Evolutionary conservation across 2,888 invertebrate genomes (phyloP), one percentile per base, ranked within the genome.

Genomic region (Nymphalis c-album): DNA sequence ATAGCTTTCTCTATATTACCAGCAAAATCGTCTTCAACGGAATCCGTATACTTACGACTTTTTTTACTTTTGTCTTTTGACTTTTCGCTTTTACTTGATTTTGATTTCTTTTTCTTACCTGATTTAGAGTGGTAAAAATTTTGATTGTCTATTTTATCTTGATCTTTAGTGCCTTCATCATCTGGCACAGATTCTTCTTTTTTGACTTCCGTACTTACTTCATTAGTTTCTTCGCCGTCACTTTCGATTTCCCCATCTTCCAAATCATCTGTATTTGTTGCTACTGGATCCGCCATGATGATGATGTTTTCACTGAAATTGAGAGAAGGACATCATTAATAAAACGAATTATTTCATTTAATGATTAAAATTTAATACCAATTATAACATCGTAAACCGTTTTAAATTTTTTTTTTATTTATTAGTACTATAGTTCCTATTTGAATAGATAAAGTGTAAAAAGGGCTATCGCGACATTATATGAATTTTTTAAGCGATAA

Each of bases 231-330:
- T 77, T 93, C 93, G 46, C 92, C 93, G 73, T 94, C 94, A 69
- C 94, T 93, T 76, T 96, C 96, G 76, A 97, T 97, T 87, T 97
- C 97, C 60, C 97, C 97, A 82, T 97, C 97, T 88, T 97, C 97
- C 74, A 97, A 93, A 83, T 97, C 97, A 80, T 95, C 91, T 22
- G 85, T 73, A 61, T 82, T 85, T 17, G 80, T 72, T 67, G 77
- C 76, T 35, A 82, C 77, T 31, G 82, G 71, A 46, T 90, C 90
- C 22, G 85, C 74, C 92, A 90, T 91, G 70, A 75, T 85, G 71
- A 85, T 79, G 71, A 85, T 79, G 62, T 78, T 78, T 68, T 83
- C 81, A 78, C 92, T 92, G 92, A 75, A 92, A 92, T 85, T 76
- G 71, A 80, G 71, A 82, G 75, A 76, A 67, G 68, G 55, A 61